A percentile compares a stretch with the other conserved stretches of the same genome.
Evolutionary conservation across 2,888 invertebrate species (phyloP).

Genomic region (Tanytarsus gracilentus): DNA sequence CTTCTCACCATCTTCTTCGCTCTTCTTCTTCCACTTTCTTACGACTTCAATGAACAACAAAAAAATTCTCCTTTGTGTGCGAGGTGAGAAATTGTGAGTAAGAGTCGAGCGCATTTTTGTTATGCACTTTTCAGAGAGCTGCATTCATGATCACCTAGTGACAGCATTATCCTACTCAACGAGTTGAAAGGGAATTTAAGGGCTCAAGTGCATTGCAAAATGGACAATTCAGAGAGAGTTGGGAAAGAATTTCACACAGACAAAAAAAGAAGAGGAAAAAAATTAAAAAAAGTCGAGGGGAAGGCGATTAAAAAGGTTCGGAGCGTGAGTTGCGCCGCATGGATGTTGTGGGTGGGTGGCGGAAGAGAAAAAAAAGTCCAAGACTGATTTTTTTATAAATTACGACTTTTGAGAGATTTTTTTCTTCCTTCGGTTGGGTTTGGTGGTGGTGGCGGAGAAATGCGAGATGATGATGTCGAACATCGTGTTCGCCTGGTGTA

Average conservation of each 20-base stretch:
- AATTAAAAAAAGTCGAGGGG: neutral
- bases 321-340: neutral
- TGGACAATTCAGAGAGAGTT: neutral
- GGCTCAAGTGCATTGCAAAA: neutral
- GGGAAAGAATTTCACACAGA: neutral
- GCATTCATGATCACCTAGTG: constrained; percentile 18
- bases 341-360: neutral
- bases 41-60: no score
- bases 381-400: constrained; percentile 21
- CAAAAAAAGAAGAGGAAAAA: neutral
- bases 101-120: no score
- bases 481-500: constrained; percentile 14
- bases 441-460: constrained; percentile 4
- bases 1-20: no score
- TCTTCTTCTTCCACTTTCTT: no score
- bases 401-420: constrained; percentile 20
- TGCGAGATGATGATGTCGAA: neutral
- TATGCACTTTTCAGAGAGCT: neutral
- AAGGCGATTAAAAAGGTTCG: neutral
- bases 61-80: no score
- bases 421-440: neutral
- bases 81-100: no score
- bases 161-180: constrained; percentile 21
- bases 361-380: constrained; percentile 18
- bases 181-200: constrained; percentile 23